A percentile compares a stretch with the other conserved stretches of the same genome.
Conservation (phyloP, 2,888 invertebrate genomes). For the Apodemia mormo region DNA sequence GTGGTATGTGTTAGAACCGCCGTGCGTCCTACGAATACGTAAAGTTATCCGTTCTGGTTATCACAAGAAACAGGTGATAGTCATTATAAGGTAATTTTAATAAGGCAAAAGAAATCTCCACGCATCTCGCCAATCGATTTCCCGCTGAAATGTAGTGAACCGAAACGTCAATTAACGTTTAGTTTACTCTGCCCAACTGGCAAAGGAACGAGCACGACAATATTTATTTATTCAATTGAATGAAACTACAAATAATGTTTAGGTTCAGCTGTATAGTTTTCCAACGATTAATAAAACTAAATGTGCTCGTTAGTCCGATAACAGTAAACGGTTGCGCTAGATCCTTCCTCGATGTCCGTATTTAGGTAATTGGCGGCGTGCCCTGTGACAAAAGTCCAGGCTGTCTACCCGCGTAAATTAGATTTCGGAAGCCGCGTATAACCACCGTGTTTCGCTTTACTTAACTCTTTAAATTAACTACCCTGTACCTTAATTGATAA, state of each 20-base stretch:
- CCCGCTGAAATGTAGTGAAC: no score
- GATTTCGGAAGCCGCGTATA: constrained; percentile 51
- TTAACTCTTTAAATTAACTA: constrained; percentile 75
- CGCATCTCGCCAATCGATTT: no score
- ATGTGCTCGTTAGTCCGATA: constrained; percentile 52
- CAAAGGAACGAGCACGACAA: no score
- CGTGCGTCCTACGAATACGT: no score
- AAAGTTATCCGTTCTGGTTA: no score
- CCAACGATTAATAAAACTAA: constrained; percentile 16
- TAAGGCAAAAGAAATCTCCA: no score
- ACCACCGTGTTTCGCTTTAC: constrained; percentile 50
- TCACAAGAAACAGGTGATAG: no score
- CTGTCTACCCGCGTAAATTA: constrained; percentile 63
- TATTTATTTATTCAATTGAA: not conserved
- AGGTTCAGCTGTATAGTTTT: not conserved
- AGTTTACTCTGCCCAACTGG: no score
- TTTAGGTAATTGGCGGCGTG: constrained; percentile 76
- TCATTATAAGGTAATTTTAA: no score
- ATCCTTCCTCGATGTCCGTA: constrained; percentile 45
- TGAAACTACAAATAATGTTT: not conserved
- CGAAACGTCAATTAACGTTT: no score
- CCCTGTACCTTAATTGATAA: constrained; percentile 62
- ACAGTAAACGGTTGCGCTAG: constrained; percentile 68
- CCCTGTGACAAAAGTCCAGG: constrained; percentile 68
- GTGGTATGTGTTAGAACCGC: no score